Evolutionary conservation across 2,113 vertebrate species (phyloP).

Genomic region (Notothenia coriiceps): DNA sequence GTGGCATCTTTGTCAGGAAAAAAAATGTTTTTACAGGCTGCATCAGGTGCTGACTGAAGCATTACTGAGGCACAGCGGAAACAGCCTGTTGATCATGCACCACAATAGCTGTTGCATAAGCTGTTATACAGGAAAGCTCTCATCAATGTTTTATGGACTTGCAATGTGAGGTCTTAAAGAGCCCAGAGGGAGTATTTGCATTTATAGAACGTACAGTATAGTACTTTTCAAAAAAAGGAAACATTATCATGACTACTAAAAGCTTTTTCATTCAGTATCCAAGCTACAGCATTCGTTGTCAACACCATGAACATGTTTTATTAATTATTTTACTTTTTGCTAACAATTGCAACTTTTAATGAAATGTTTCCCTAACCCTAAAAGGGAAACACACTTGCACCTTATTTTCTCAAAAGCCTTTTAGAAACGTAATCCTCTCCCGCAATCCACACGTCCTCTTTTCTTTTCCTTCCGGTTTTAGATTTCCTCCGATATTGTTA

Average conservation of each 20-base stretch:
- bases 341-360: neutral
- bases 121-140: constrained; percentile 54
- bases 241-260: constrained; percentile 9
- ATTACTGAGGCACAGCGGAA: constrained; percentile 54
- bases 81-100: constrained; percentile 65
- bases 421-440: constrained; percentile 24
- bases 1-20: constrained; percentile 48
- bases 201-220: constrained; percentile 19
- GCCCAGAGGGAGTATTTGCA: constrained; percentile 34
- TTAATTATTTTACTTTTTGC: too few relatives aligned
- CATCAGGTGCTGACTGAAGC: constrained; percentile 72
- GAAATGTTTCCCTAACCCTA: neutral
- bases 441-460: constrained; percentile 1
- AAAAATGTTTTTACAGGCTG: constrained; percentile 37
- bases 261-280: neutral
- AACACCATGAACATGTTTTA: neutral
- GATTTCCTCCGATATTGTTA: neutral
- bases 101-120: constrained; percentile 73
- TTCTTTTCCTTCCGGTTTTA: neutral
- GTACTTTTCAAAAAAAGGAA: neutral
- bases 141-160: constrained; percentile 67
- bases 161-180: constrained; percentile 46
- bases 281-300: constrained; percentile 4
- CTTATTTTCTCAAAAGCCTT: constrained; percentile 22
- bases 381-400: constrained; percentile 16